Evolutionary conservation across 2,113 vertebrate species (phyloP).

Genomic region (Copsychus sechellarum): DNA sequence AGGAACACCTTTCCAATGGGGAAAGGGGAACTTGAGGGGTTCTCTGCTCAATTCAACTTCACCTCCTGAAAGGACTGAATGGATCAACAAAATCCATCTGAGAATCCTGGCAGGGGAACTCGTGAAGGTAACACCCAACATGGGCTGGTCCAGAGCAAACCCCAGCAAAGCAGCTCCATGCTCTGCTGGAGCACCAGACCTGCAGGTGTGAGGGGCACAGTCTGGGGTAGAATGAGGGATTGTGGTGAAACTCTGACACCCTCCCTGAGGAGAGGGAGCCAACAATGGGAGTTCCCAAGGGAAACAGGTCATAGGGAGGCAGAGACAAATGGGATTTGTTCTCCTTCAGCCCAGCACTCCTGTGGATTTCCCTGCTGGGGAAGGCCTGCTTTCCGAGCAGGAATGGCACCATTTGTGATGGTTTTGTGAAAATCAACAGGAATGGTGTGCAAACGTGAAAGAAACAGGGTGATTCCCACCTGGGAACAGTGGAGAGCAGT

Average conservation of each 20-base stretch:
- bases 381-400: not conserved
- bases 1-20: not conserved
- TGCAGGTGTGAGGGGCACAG: not conserved
- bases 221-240: rapidly evolving
- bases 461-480: not conserved
- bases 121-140: rapidly evolving
- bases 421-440: not conserved
- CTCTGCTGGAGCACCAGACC: rapidly evolving
- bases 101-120: not conserved
- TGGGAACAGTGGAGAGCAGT: not conserved
- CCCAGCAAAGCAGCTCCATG: rapidly evolving
- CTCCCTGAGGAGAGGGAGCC: not conserved
- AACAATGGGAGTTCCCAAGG: not conserved
- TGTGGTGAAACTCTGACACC: not conserved
- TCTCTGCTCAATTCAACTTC: not conserved
- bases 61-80: not conserved
- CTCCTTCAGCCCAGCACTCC: not conserved
- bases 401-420: not conserved
- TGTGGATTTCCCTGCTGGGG: not conserved
- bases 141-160: not conserved
- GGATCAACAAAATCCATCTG: not conserved
- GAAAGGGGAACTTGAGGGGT: rapidly evolving
- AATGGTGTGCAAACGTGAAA: not conserved
- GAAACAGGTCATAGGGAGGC: rapidly evolving
- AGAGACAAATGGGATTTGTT: not conserved